Percentiles rank a stretch among this genome's conserved stretches.
Evolutionary conservation across 1,140 invertebrate species (phyloP).

Genomic region (Zaprionus gabonicus): DNA sequence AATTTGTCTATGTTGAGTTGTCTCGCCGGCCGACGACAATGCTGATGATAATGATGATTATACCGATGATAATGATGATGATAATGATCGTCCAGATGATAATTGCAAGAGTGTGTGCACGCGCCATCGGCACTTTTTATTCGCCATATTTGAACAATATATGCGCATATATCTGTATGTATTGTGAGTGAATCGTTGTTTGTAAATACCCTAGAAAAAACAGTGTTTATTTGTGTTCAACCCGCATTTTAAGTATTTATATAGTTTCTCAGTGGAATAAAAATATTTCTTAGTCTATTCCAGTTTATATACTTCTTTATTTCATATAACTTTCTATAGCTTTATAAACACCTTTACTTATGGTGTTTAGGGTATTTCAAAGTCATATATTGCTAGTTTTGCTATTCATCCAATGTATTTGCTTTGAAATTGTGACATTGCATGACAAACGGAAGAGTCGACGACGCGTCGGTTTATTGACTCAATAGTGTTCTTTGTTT

Average conservation of each 20-base stretch:
- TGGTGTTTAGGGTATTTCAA: slow-evolving; percentile 3
- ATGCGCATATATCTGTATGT: slow-evolving; percentile 17
- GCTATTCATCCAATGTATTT: slow-evolving; percentile 6
- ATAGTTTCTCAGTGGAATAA: background rate
- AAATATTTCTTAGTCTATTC: background rate
- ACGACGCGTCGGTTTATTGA: slow-evolving; percentile 61
- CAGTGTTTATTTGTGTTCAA: too few relatives aligned
- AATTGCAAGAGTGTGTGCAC: slow-evolving; percentile 41
- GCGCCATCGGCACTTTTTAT: slow-evolving; percentile 53
- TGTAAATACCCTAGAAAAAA: slow-evolving; percentile 22
- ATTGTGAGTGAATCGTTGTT: background rate
- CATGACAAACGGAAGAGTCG: slow-evolving; percentile 40
- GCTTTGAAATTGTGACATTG: slow-evolving; percentile 40
- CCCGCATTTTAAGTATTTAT: background rate
- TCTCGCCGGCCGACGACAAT: slow-evolving; percentile 43
- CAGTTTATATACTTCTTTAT: background rate
- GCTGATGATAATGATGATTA: slow-evolving; percentile 13
- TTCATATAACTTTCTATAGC: background rate
- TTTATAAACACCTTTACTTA: background rate
- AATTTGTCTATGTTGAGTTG: slow-evolving; percentile 68
- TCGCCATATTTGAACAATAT: slow-evolving; percentile 53
- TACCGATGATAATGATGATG: slow-evolving; percentile 1
- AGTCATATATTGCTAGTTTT: background rate
- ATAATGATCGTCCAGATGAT: slow-evolving; percentile 20
- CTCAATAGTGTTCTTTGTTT: slow-evolving; percentile 58